Evolutionary conservation across 2,888 invertebrate species (phyloP).

Genomic region (Chrysotoxum bicinctum): DNA sequence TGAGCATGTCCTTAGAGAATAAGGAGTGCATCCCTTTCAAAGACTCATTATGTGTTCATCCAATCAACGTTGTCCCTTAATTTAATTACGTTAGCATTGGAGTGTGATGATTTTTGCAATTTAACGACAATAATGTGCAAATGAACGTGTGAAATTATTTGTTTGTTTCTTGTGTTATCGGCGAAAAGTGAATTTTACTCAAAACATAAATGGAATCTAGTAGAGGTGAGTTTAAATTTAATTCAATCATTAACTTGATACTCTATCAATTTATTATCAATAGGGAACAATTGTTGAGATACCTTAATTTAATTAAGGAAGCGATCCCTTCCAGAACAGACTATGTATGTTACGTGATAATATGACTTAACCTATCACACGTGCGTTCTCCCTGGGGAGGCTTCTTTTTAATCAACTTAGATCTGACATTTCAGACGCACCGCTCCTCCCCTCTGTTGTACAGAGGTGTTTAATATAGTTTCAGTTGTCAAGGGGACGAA

Average conservation of each 20-base stretch:
- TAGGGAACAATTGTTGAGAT: background rate
- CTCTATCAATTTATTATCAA: background rate
- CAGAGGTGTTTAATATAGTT: background rate
- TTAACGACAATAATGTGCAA: constrained; percentile 33
- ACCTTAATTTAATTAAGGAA: constrained; percentile 44
- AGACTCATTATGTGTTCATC: background rate
- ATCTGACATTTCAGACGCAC: constrained; percentile 16
- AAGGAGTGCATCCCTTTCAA: background rate
- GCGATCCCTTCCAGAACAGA: background rate
- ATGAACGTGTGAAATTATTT: constrained; percentile 6
- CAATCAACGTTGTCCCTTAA: constrained; percentile 17
- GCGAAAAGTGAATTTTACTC: background rate
- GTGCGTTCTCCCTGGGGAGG: background rate
- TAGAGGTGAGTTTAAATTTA: constrained; percentile 48
- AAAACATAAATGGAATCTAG: constrained; percentile 29
- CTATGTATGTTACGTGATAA: constrained; percentile 1
- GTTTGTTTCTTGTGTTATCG: background rate
- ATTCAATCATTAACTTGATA: constrained; percentile 3
- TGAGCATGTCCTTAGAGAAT: constrained; percentile 29
- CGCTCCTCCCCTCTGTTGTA: background rate
- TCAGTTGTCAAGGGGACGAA: background rate
- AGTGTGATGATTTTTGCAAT: background rate
- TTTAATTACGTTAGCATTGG: constrained; percentile 5
- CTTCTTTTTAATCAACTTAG: constrained; percentile 48
- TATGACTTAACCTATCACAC: constrained; percentile 47